phyloP scores from a whole-genome alignment of 2,888 invertebrate species.

The Xanthia togata region DNA sequence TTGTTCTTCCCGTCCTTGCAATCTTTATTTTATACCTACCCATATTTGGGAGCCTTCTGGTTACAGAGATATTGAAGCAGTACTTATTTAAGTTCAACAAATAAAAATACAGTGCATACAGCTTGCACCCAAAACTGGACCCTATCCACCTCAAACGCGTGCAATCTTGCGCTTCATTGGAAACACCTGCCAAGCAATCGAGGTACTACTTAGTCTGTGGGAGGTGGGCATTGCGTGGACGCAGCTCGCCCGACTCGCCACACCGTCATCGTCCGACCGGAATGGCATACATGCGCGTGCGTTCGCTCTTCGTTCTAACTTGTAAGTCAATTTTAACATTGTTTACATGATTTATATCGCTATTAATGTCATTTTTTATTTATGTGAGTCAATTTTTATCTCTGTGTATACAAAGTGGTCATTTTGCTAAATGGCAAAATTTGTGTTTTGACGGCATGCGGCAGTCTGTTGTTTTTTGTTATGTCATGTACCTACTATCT shows the following conservation, averaged over 20 bases:
- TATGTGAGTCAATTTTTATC: not conserved
- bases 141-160: slow-evolving; percentile 9
- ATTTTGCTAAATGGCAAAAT: slow-evolving; percentile 10
- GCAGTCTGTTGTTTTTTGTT: not conserved
- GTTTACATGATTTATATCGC: slow-evolving; percentile 37
- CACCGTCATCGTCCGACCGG: slow-evolving; percentile 71
- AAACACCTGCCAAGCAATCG: slow-evolving; percentile 54
- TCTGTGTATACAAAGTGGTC: slow-evolving; percentile 15
- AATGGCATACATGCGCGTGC: slow-evolving; percentile 79
- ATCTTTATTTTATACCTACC: not conserved
- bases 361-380: slow-evolving; percentile 9
- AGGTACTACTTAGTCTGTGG: slow-evolving; percentile 8
- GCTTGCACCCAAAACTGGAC: not conserved
- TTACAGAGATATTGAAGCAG: not conserved
- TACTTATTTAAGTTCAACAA: not conserved
- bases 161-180: slow-evolving; percentile 32
- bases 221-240: slow-evolving; percentile 43
- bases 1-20: not conserved
- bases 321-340: slow-evolving; percentile 76
- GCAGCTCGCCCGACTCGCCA: slow-evolving; percentile 58
- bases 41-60: not conserved
- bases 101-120: not conserved
- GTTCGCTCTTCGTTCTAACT: slow-evolving; percentile 83
- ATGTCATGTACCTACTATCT: slow-evolving; percentile 11
- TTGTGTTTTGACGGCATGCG: slow-evolving; percentile 14